Percentiles rank a stretch among this genome's conserved stretches.
Evolutionary conservation across 2,113 vertebrate species (phyloP).

Genomic region (Thomomys bottae): DNA sequence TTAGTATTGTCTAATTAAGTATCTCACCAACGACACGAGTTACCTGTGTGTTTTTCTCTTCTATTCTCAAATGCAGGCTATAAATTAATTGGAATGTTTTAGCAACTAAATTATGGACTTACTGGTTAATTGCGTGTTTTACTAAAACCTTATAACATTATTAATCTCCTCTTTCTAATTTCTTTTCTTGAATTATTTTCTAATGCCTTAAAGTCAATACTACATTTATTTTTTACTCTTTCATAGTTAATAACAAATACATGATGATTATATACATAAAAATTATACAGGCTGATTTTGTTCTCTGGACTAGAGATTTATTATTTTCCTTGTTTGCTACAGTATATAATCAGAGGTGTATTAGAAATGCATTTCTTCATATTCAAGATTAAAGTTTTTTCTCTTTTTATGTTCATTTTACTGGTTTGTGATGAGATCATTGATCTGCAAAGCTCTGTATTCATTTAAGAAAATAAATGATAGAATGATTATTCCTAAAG

Average conservation of each 20-base stretch:
- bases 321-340: not conserved
- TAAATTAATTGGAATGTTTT: not conserved
- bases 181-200: not conserved
- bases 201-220: constrained; percentile 3
- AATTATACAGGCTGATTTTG: not conserved
- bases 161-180: not conserved
- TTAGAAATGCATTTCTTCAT: not conserved
- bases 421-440: not conserved
- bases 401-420: constrained; percentile 1
- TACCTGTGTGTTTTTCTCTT: not conserved
- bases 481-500: not conserved
- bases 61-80: not conserved
- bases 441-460: no score
- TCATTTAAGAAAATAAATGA: constrained; percentile 25
- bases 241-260: constrained; percentile 28
- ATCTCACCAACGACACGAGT: not conserved
- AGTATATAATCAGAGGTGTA: not conserved
- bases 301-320: not conserved
- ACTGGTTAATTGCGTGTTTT: not conserved
- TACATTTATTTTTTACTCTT: not conserved
- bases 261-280: not conserved
- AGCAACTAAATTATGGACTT: not conserved
- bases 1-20: not conserved
- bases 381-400: constrained; percentile 2
- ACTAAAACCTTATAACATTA: not conserved